These are phyloP conservation scores for Falco columbarius DNA, from an alignment of 2,797 vertebrate species.

Conservation along the genomic window DNA sequence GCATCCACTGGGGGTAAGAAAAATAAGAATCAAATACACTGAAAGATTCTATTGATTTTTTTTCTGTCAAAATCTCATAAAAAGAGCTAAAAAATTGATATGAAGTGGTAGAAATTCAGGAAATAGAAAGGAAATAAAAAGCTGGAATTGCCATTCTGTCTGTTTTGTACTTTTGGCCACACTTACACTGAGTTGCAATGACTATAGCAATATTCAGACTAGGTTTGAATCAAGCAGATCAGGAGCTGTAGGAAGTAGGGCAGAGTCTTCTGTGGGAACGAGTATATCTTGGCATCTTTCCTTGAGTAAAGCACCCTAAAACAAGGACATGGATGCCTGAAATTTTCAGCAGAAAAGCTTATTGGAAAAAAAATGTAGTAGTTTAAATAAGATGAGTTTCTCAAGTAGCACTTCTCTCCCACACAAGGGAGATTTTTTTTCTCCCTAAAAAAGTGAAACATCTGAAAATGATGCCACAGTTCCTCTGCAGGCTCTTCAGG, in stretches of 20 bases:
- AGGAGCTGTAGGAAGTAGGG: background rate
- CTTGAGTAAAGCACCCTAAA: background rate
- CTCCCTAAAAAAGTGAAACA: background rate
- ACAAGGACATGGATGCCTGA: background rate
- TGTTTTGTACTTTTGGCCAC: background rate
- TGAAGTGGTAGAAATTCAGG: background rate
- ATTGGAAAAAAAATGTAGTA: background rate
- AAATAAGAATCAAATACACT: background rate
- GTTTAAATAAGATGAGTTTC: background rate
- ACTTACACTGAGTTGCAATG: background rate
- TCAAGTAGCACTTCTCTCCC: background rate
- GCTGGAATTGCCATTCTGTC: background rate
- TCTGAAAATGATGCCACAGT: background rate
- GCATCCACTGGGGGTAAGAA: constrained; percentile 78
- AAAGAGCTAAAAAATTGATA: background rate
- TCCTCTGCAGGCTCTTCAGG: background rate
- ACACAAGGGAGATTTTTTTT: background rate
- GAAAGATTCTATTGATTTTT: background rate
- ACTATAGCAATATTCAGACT: background rate
- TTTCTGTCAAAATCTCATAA: background rate
- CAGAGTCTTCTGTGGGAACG: background rate
- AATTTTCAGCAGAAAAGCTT: background rate
- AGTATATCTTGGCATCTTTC: background rate
- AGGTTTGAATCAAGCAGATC: background rate
- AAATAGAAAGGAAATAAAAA: background rate